Conservation (phyloP, 2,113 vertebrate species). For the Caranx melampygus region DNA sequence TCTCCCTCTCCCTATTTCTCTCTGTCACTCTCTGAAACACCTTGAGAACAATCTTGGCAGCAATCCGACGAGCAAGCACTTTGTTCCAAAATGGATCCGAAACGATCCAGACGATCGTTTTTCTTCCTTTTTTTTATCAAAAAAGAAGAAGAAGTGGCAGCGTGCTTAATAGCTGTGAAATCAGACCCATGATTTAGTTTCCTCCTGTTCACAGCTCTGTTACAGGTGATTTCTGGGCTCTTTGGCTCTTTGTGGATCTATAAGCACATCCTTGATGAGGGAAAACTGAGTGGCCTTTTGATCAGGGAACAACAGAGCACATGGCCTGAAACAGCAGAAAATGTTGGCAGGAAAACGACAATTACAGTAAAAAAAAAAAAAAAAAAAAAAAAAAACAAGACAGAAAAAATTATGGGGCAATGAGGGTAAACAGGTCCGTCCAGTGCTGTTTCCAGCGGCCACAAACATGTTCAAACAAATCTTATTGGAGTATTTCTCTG, state of each 20-base stretch:
- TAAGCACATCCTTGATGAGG: constrained; percentile 7
- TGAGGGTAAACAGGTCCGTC: not conserved
- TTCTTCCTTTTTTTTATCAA: not conserved
- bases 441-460: not conserved
- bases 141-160: no score
- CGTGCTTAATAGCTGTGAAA: not conserved
- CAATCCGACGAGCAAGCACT: not conserved
- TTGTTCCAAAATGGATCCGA: not conserved
- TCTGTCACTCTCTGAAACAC: not conserved
- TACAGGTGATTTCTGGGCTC: constrained; percentile 6
- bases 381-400: not conserved
- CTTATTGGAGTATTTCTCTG: not conserved
- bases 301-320: constrained; percentile 7
- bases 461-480: not conserved
- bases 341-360: constrained; percentile 31
- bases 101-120: not conserved
- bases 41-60: not conserved
- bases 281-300: constrained; percentile 7
- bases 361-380: constrained; percentile 4
- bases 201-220: not conserved
- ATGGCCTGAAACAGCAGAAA: constrained; percentile 24
- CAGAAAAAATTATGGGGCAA: not conserved
- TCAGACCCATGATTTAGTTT: not conserved
- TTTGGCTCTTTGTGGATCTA: not conserved
- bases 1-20: not conserved